phyloP scores from a whole-genome alignment of 2,113 vertebrate species.

The Percina caprodes region DNA sequence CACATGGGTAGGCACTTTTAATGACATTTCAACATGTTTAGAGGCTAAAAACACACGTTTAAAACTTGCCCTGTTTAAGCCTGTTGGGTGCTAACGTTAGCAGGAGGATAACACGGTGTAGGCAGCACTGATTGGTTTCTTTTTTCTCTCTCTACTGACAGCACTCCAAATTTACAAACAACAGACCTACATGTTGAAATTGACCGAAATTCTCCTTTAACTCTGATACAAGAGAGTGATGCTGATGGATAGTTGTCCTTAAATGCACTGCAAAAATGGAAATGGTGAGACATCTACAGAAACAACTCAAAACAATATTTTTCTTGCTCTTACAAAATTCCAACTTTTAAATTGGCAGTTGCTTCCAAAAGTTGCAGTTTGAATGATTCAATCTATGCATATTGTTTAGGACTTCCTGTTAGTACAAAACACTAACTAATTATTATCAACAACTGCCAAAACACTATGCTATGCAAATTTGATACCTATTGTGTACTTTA shows the following conservation, averaged over 20 bases:
- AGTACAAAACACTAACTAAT: neutral
- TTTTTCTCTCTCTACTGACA: too few relatives aligned
- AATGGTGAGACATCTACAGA: neutral
- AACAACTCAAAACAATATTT: neutral
- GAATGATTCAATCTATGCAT: constrained; percentile 2
- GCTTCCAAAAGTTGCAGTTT: constrained; percentile 10
- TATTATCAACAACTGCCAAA: neutral
- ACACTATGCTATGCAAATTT: constrained; percentile 11
- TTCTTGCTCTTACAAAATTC: neutral
- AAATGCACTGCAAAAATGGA: constrained; percentile 1
- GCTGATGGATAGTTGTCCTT: neutral
- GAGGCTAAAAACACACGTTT: too few relatives aligned
- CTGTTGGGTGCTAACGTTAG: too few relatives aligned
- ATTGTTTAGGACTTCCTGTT: constrained; percentile 10
- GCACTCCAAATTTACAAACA: too few relatives aligned
- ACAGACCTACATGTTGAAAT: too few relatives aligned
- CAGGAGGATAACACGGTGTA: too few relatives aligned
- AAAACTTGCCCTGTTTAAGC: too few relatives aligned
- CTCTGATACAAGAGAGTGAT: neutral
- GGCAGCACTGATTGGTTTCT: too few relatives aligned
- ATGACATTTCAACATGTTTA: too few relatives aligned
- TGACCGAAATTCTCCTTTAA: too few relatives aligned
- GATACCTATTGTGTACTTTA: constrained; percentile 2
- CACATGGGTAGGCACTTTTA: too few relatives aligned
- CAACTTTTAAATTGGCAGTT: constrained; percentile 1